These are phyloP conservation scores for Eurystomus glaucurus DNA, from an alignment of 2,797 vertebrate species.

Conservation along the genomic window DNA sequence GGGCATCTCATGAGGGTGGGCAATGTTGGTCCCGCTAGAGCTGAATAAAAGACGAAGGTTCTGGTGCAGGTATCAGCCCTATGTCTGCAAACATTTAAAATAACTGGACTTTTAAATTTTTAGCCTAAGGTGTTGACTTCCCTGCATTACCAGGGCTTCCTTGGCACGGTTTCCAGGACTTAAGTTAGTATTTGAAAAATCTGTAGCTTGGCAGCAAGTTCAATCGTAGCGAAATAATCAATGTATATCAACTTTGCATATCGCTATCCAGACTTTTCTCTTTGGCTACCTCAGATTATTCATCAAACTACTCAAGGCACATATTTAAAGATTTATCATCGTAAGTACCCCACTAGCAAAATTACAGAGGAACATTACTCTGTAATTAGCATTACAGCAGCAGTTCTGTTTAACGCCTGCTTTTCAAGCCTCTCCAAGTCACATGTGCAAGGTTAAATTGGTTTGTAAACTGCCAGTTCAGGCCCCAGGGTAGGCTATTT, in stretches of 20 bases:
- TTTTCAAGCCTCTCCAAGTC: not conserved
- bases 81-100: not conserved
- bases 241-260: not conserved
- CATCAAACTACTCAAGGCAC: not conserved
- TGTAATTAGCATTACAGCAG: slow-evolving; percentile 11
- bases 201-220: not conserved
- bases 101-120: not conserved
- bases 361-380: not conserved
- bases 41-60: not conserved
- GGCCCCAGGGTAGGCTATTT: not conserved
- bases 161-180: not conserved
- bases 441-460: not conserved
- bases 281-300: slow-evolving; percentile 6
- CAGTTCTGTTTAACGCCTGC: not conserved
- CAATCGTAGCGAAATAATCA: not conserved
- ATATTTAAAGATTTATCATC: not conserved
- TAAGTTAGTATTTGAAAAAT: not conserved
- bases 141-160: not conserved
- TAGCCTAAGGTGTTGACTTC: not conserved
- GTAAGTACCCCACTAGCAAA: not conserved
- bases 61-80: not conserved
- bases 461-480: not conserved
- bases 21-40: not conserved
- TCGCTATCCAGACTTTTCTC: not conserved
- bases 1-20: fast-evolving